A percentile compares a stretch with the other conserved stretches of the same genome.
phyloP scores from a whole-genome alignment of 2,888 invertebrate genomes.

The Drosophila antonietae region DNA sequence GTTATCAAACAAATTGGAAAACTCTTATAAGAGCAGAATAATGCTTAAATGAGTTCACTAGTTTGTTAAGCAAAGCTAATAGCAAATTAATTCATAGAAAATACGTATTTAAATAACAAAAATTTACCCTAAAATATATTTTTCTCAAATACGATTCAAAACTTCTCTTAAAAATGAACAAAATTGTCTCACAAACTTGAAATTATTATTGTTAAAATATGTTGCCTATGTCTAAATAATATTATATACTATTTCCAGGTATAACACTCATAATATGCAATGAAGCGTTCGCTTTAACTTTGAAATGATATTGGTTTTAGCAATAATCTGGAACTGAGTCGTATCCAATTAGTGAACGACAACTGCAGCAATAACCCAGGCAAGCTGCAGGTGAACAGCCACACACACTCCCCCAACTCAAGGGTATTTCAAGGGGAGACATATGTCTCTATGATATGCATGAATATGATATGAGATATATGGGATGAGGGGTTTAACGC shows the following conservation, averaged over 20 bases:
- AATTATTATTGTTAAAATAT: no score
- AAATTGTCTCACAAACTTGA: no score
- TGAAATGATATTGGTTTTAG: neutral
- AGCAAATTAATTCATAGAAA: no score
- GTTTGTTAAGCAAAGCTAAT: no score
- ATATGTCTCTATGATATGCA: no score
- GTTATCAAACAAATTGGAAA: neutral
- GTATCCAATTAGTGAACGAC: slow-evolving; percentile 5
- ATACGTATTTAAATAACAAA: no score
- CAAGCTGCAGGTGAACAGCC: no score
- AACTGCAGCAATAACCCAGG: neutral
- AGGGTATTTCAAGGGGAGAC: slow-evolving; percentile 5
- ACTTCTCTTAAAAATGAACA: no score
- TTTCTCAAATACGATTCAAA: neutral
- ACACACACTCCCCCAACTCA: neutral
- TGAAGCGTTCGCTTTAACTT: neutral
- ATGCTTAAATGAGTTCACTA: no score
- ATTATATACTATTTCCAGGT: neutral
- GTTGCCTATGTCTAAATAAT: neutral
- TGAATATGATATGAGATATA: neutral
- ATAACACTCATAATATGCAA: neutral
- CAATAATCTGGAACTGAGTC: neutral
- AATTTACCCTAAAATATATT: neutral
- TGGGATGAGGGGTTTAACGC: slow-evolving; percentile 30
- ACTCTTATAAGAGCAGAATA: no score